Percentiles rank a stretch among this genome's conserved stretches.
phyloP scores from a whole-genome alignment of 1,140 invertebrate genomes.

The Subanguina moxae region DNA sequence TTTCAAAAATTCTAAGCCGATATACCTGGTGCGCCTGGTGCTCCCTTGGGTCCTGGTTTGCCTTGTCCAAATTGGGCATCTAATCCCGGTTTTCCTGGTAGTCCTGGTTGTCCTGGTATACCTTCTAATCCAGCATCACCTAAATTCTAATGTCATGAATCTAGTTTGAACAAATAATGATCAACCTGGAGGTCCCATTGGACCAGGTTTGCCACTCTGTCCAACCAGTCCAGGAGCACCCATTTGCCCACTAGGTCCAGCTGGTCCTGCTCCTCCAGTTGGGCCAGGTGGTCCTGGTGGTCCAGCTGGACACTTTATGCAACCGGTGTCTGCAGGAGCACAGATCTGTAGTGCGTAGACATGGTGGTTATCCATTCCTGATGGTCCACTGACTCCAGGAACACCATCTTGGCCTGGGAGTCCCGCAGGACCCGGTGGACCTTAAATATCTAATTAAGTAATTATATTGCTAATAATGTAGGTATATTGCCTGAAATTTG shows the following conservation, averaged over 20 bases:
- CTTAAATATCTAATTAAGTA: too few species aligned
- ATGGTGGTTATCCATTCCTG: constrained; percentile 15
- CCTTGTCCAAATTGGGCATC: constrained; percentile 22
- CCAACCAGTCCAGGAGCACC: constrained; percentile 20
- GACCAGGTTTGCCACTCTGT: constrained; percentile 17
- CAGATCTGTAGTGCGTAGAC: constrained; percentile 2
- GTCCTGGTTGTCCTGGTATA: constrained; percentile 20
- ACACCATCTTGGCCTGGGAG: constrained; percentile 28
- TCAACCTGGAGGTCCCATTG: constrained; percentile 19
- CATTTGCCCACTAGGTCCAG: constrained; percentile 14
- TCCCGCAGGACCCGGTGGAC: constrained; percentile 20
- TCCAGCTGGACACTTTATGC: constrained; percentile 28
- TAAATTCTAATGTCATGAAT: not conserved
- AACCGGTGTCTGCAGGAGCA: not conserved
- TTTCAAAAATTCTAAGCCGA: too few species aligned
- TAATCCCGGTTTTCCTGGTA: constrained; percentile 12
- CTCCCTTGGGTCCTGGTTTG: constrained; percentile 2
- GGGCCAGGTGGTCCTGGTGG: constrained; percentile 30
- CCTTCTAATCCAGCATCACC: constrained; percentile 1
- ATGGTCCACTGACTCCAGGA: constrained; percentile 25
- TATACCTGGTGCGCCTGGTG: not conserved
- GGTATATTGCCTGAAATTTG: not conserved
- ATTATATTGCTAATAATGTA: not conserved
- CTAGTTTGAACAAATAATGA: not conserved
- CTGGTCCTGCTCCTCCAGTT: constrained; percentile 24